Conservation (phyloP, 2,113 vertebrate species). For the Phalacrocorax pelagicus region DNA sequence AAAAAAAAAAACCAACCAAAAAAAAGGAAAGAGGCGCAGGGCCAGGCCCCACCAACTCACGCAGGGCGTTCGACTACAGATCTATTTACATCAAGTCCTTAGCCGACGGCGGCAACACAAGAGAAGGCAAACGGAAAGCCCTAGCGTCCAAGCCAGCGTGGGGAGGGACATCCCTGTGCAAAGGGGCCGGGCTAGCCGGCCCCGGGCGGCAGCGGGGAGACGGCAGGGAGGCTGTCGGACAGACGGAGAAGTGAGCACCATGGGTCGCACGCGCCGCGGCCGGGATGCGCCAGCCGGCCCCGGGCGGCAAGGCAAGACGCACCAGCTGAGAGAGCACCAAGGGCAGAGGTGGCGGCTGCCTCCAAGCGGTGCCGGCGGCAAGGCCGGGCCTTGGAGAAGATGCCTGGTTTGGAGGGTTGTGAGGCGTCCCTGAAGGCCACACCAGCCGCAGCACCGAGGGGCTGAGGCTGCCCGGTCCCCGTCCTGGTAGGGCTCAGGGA, state of each 20-base stretch:
- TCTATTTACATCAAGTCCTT: conserved; percentile 65
- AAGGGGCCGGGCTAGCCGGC: neutral
- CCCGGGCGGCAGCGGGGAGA: neutral
- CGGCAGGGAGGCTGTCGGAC: neutral
- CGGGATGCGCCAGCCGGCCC: neutral
- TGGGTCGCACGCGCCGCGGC: neutral
- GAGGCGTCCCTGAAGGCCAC: neutral
- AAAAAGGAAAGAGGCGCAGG: neutral
- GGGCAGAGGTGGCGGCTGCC: neutral
- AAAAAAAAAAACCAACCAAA: neutral
- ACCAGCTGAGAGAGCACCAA: conserved; percentile 3
- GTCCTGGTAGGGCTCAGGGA: neutral
- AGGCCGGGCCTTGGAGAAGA: neutral
- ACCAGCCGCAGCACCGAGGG: accelerated
- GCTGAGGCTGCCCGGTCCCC: neutral
- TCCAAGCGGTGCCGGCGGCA: accelerated
- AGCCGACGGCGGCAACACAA: neutral
- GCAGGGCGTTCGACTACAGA: neutral
- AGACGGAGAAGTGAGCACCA: conserved; percentile 65
- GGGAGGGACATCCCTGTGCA: neutral
- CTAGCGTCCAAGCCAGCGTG: neutral
- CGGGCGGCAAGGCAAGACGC: neutral
- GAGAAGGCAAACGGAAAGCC: conserved; percentile 24
- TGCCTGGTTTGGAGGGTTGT: neutral
- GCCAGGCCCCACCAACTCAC: conserved; percentile 23